Conservation (phyloP, 2,888 invertebrate genomes). For the Eristalinus aeneus region DNA sequence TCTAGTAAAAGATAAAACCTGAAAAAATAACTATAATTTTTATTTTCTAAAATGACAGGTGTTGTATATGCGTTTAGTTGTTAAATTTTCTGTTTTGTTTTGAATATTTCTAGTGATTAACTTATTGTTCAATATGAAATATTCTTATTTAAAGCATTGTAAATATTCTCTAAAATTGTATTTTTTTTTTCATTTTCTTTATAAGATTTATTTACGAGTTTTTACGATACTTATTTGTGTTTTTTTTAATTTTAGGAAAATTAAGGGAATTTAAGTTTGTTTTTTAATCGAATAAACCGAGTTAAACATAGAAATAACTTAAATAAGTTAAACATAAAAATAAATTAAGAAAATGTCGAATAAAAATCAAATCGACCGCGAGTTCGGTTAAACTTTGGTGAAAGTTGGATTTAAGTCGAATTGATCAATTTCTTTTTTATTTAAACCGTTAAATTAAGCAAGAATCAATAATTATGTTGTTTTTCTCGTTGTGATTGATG, state of each 20-base stretch:
- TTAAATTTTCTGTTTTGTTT: neutral
- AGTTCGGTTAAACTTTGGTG: no score
- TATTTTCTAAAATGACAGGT: conserved; percentile 30
- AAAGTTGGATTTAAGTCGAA: no score
- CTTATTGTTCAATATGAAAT: conserved; percentile 46
- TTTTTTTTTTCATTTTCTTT: conserved; percentile 2
- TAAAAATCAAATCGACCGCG: no score
- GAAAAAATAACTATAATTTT: conserved; percentile 1
- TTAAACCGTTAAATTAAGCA: no score
- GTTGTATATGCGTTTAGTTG: conserved; percentile 26
- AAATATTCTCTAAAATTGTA: conserved; percentile 50
- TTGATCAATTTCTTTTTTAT: no score
- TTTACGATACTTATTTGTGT: neutral
- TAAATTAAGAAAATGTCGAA: no score
- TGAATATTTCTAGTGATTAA: conserved; percentile 31
- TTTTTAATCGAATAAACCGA: no score
- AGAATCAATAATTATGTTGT: no score
- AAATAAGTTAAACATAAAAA: no score
- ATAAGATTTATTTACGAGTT: neutral
- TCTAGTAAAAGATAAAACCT: conserved; percentile 30
- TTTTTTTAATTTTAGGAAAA: neutral
- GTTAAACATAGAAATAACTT: no score
- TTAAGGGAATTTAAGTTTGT: neutral
- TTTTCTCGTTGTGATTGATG: no score
- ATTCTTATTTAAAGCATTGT: conserved; percentile 46